Percentiles rank a stretch among this genome's conserved stretches.
These are phyloP conservation scores for Netelia virgata DNA, from an alignment of 2,888 invertebrate species.

Conservation along the genomic window DNA sequence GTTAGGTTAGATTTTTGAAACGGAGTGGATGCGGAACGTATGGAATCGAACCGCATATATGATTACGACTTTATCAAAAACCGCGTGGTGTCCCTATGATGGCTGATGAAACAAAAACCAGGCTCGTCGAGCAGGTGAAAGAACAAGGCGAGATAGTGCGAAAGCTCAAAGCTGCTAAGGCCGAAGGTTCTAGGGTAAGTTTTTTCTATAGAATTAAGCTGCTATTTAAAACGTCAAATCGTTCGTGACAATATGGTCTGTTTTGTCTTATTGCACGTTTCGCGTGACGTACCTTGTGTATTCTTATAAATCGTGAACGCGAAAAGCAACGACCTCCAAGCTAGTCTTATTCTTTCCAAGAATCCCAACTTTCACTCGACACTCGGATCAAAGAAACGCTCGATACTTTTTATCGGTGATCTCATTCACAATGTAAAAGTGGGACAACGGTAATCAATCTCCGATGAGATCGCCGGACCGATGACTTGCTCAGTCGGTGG, in stretches of 20 bases:
- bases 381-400: background rate
- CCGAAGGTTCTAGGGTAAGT: constrained; percentile 91
- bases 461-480: background rate
- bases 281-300: background rate
- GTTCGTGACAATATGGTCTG: constrained; percentile 33
- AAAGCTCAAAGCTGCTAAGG: constrained; percentile 92
- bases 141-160: constrained; percentile 93
- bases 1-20: background rate
- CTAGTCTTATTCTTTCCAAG: constrained; percentile 13
- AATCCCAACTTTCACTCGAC: constrained; percentile 28
- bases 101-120: constrained; percentile 85
- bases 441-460: background rate
- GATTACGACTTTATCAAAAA: constrained; percentile 33
- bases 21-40: constrained; percentile 60
- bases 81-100: constrained; percentile 72
- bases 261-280: background rate
- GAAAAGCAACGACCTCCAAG: background rate
- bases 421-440: background rate
- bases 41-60: constrained; percentile 65
- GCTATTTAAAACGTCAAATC: background rate
- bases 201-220: background rate
- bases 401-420: constrained; percentile 7
- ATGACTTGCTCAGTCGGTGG: background rate
- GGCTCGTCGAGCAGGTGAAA: constrained; percentile 88
- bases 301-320: background rate